phyloP scores from a whole-genome alignment of 1,140 invertebrate genomes.

The Tribolium castaneum region DNA sequence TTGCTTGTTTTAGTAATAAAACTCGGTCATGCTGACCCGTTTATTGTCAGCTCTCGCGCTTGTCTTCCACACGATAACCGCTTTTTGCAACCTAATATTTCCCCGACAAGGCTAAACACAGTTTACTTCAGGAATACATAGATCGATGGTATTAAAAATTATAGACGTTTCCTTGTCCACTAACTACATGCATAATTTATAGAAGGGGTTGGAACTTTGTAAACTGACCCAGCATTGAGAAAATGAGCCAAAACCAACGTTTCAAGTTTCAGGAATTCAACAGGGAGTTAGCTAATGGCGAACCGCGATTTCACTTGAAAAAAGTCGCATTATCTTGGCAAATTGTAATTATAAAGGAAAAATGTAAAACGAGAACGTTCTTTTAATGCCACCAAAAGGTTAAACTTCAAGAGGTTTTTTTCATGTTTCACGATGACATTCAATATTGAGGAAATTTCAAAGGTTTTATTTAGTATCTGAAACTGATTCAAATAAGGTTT shows the following conservation, averaged over 20 bases:
- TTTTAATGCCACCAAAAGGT: not conserved
- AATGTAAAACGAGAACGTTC: not conserved
- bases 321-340: not conserved
- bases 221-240: not conserved
- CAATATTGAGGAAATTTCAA: not conserved
- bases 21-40: not conserved
- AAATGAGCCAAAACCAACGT: not conserved
- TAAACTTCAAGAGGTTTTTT: conserved; percentile 11
- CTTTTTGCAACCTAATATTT: conserved; percentile 8
- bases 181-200: conserved; percentile 1
- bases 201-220: not conserved
- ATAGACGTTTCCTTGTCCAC: conserved; percentile 1
- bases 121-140: conserved; percentile 1
- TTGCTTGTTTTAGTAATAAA: conserved; percentile 17
- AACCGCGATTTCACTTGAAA: not conserved
- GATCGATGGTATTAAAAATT: conserved; percentile 24
- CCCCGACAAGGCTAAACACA: not conserved
- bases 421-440: not conserved
- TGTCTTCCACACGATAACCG: conserved; percentile 3
- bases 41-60: not conserved
- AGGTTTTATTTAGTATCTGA: conserved; percentile 2
- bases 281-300: not conserved
- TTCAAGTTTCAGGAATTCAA: not conserved
- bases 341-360: not conserved
- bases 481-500: conserved; percentile 12